phyloP scores from a whole-genome alignment of 2,797 vertebrate species.

The Oreonectes daqikongensis region DNA sequence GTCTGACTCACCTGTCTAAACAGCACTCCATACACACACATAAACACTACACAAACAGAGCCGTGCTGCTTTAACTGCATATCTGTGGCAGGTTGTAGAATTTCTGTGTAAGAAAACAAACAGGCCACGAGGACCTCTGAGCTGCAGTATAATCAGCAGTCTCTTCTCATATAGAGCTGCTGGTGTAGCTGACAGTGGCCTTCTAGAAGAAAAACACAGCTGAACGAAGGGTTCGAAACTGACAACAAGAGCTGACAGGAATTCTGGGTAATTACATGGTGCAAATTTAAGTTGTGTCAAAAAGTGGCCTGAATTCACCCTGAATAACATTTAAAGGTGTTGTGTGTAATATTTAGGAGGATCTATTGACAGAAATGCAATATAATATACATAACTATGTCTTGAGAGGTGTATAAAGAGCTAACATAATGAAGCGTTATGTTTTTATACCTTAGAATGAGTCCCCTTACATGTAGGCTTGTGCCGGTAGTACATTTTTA shows the following conservation, averaged over 20 bases:
- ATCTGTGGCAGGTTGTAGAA: slow-evolving; percentile 23
- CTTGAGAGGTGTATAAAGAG: no score
- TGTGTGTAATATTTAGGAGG: no score
- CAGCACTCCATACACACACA: slow-evolving; percentile 22
- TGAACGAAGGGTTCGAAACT: neutral
- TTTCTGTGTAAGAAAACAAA: slow-evolving; percentile 11
- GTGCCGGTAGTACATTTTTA: no score
- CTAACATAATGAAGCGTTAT: no score
- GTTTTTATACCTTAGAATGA: no score
- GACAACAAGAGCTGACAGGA: slow-evolving; percentile 24
- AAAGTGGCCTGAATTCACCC: neutral
- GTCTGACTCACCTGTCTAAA: slow-evolving; percentile 53
- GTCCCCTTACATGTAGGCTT: no score
- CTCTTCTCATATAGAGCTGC: slow-evolving; percentile 24
- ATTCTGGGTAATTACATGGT: slow-evolving; percentile 27
- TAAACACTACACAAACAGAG: slow-evolving; percentile 36
- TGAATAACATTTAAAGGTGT: no score
- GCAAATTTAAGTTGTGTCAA: neutral
- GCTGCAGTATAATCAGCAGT: slow-evolving; percentile 37
- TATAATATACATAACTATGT: no score
- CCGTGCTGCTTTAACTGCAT: slow-evolving; percentile 27
- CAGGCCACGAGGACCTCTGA: neutral
- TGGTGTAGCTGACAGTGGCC: neutral
- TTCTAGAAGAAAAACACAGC: slow-evolving; percentile 13
- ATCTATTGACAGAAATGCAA: no score